Evolutionary conservation across 2,797 vertebrate species (phyloP).

Genomic region (Sebastes oblongus): DNA sequence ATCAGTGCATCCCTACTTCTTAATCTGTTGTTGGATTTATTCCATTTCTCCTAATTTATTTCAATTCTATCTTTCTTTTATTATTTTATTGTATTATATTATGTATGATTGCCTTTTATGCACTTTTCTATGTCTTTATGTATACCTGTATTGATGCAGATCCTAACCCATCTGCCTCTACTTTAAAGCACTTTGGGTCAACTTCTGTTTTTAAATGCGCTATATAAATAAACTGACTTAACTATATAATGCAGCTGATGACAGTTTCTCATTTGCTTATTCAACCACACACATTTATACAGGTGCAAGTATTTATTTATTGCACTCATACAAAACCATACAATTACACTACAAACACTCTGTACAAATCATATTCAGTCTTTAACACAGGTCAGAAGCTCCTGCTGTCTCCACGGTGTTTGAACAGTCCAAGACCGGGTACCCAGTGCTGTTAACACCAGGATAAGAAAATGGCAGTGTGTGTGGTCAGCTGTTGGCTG

Average conservation of each 20-base stretch:
- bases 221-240: not conserved
- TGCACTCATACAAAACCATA: conserved; percentile 60
- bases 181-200: too few relatives aligned
- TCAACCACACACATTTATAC: conserved; percentile 38
- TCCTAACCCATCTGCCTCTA: too few relatives aligned
- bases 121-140: too few relatives aligned
- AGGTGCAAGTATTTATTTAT: conserved; percentile 71
- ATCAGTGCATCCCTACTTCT: fast-evolving
- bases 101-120: too few relatives aligned
- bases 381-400: conserved; percentile 30
- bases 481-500: conserved; percentile 80
- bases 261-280: not conserved
- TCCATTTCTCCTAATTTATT: too few relatives aligned
- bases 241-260: not conserved
- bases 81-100: too few relatives aligned
- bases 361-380: conserved; percentile 71
- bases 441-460: conserved; percentile 26
- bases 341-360: conserved; percentile 62
- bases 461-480: conserved; percentile 22
- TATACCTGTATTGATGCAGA: too few relatives aligned
- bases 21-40: too few relatives aligned
- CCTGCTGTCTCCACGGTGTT: conserved; percentile 10
- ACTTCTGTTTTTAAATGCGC: too few relatives aligned
- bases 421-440: conserved; percentile 10
- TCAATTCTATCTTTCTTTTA: fast-evolving